Base-by-base conservation (phyloP, 2,888 invertebrate species). In the Hybos culiciformis region DNA sequence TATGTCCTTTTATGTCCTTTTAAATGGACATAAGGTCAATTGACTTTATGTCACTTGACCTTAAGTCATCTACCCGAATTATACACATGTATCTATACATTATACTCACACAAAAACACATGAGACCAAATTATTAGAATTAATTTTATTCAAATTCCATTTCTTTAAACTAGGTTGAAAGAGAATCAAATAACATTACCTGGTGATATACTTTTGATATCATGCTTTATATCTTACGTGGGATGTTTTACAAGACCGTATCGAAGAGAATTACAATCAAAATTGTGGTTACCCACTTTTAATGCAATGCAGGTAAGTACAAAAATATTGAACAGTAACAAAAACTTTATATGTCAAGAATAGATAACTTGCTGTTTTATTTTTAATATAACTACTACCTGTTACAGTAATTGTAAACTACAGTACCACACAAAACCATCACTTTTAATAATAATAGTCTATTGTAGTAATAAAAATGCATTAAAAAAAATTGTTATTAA, bases 191-290 rank as follows among this genome's bases (percentile, higher is more conserved):
- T 74, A 19, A 86, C 86, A 46, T 66, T 94, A 43, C 90, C 93
- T 0, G 94, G 94, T 1, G 92, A 94, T 57, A 81, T 91, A 23
- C 68, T 94, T 1, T 65, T 93, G 20, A 80, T 90, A 24, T 85
- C 91, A 0, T 91, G 93, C 11, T 94, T 94, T 63, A 84, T 94
- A 42, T 93, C 93, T 0, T 94, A 94, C 61, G 85, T 92, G 23
- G 94, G 94, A 2, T 91, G 91, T 59, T 94, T 94, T 63, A 90
- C 86, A 21, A 80, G 84, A 48, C 73, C 74, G 39, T 94, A 93
- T 60, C 72, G 94, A 38, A 58, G 71, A 18, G 83, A 87, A 53
- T 72, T 94, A 41, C 73, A 88, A 58, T 70, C 84, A 11, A 77
- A 81, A 20, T 72, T 78, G 56, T 91, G 91, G 90, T 59, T 83